These are phyloP conservation scores for Actinia equina DNA, from an alignment of 64 coral and sea anemone genomes.

Conservation along the genomic window DNA sequence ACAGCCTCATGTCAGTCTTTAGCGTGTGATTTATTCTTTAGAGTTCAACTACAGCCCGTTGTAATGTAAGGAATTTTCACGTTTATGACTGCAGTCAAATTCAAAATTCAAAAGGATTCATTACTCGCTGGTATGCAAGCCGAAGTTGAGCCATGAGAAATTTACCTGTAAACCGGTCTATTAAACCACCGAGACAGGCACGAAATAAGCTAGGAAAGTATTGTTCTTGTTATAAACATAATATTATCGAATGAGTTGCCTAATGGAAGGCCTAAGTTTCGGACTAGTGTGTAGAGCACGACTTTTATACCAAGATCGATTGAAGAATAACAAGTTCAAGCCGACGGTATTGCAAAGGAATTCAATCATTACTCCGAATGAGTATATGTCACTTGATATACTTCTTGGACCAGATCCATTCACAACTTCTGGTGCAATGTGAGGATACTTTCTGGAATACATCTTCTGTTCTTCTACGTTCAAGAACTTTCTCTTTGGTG, in stretches of 20 bases:
- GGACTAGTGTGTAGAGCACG: neutral
- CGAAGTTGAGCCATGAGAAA: no score
- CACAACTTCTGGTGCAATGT: neutral
- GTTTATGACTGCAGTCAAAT: neutral
- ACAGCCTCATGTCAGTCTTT: neutral
- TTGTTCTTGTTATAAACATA: neutral
- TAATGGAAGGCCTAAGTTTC: neutral
- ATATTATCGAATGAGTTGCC: neutral
- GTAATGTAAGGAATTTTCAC: neutral
- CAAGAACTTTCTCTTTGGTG: neutral
- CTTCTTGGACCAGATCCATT: neutral
- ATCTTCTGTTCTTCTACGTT: neutral
- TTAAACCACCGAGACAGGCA: no score
- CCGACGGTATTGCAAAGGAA: neutral
- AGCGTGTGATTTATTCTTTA: neutral
- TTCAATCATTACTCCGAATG: constrained; percentile 3
- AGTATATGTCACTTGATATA: constrained; percentile 22
- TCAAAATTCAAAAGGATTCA: neutral
- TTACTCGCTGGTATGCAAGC: no score
- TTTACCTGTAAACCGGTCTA: no score
- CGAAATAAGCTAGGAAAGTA: neutral
- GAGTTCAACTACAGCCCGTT: neutral
- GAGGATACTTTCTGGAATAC: neutral
- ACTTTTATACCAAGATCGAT: neutral
- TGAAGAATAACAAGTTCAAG: neutral